Conservation (phyloP, 1,140 invertebrate genomes). For the Conus betulinus region DNA sequence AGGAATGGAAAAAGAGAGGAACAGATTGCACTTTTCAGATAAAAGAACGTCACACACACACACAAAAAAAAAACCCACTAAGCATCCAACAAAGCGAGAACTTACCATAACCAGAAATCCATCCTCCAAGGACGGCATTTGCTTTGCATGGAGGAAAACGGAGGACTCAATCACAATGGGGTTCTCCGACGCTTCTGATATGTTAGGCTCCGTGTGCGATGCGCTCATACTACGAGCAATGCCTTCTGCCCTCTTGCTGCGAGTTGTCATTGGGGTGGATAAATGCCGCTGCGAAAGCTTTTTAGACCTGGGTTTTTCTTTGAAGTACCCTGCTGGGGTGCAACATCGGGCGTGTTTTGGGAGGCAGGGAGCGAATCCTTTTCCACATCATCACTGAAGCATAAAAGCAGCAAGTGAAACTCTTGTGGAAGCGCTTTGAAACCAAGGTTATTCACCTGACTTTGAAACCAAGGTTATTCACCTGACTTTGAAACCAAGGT, state of each 20-base stretch:
- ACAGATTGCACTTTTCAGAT: neutral
- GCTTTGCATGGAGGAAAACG: constrained; percentile 43
- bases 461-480: no score
- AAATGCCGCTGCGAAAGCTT: neutral
- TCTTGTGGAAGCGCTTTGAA: no score
- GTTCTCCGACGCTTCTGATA: neutral
- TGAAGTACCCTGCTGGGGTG: no score
- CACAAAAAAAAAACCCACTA: neutral
- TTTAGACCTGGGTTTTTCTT: no score
- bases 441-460: no score
- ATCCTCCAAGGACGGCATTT: constrained; percentile 48
- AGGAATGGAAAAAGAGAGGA: no score
- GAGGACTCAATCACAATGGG: neutral
- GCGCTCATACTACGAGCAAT: neutral
- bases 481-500: no score
- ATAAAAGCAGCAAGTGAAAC: no score
- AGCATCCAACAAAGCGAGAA: neutral
- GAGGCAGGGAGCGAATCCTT: neutral
- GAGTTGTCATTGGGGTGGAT: neutral
- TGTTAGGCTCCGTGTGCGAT: constrained; percentile 11
- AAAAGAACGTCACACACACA: neutral
- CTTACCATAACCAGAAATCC: constrained; percentile 57
- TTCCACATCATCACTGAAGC: neutral
- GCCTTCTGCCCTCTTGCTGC: neutral
- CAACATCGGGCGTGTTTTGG: neutral